Evolutionary conservation across 23 tunicate species (phyloP).

Genomic region (Trididemnum clinides): DNA sequence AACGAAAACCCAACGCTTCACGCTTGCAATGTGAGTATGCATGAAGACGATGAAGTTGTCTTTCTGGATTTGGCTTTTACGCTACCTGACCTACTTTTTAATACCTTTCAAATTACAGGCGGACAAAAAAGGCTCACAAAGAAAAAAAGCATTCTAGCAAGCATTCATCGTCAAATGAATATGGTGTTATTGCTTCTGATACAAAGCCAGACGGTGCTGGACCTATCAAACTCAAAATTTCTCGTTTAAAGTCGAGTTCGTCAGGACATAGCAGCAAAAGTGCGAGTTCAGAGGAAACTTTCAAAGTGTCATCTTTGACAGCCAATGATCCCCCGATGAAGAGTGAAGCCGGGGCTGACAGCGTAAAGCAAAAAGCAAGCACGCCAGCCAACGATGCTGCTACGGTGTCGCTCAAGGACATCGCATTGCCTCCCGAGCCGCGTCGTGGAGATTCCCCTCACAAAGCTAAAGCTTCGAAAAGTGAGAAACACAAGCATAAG

Average conservation of each 20-base stretch:
- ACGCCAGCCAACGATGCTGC: conserved; percentile 42
- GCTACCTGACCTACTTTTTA: no score
- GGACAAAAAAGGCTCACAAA: conserved; percentile 47
- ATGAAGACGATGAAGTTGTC: no score
- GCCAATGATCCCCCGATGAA: neutral
- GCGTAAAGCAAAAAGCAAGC: neutral
- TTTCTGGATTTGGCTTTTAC: no score
- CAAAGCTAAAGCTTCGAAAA: conserved; percentile 8
- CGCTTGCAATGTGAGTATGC: no score
- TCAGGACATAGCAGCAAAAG: conserved; percentile 4
- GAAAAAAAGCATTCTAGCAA: conserved; percentile 23
- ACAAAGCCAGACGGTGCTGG: conserved; percentile 33
- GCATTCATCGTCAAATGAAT: conserved; percentile 42
- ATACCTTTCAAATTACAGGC: conserved; percentile 20
- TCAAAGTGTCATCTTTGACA: conserved; percentile 53
- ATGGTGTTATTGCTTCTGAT: conserved; percentile 61
- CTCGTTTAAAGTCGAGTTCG: conserved; percentile 48
- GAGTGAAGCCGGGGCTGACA: neutral
- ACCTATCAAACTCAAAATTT: conserved; percentile 76
- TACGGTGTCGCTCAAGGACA: conserved; percentile 18
- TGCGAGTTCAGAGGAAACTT: conserved; percentile 38
- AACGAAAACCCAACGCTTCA: no score
- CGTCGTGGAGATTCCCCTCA: neutral
- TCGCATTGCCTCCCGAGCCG: neutral
- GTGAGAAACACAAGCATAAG: conserved; percentile 11